A percentile compares a stretch with the other conserved stretches of the same genome.
Conservation (phyloP, 2,797 vertebrate species). For the Tachyglossus aculeatus region DNA sequence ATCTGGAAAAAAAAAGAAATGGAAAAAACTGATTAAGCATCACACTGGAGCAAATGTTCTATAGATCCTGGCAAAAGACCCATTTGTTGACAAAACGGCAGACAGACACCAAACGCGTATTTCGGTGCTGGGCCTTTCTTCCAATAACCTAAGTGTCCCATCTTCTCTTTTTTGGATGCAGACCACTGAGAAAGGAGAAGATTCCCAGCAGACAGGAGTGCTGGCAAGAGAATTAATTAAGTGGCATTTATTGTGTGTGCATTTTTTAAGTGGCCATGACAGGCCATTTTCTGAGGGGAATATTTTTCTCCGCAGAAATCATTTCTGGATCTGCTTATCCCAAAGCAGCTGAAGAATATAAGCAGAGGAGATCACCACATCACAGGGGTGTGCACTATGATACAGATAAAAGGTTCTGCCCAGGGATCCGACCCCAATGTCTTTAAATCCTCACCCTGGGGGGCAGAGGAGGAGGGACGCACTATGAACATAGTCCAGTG, state of each 20-base stretch:
- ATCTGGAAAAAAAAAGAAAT: slow-evolving; percentile 2
- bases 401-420: no score
- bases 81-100: slow-evolving; percentile 1
- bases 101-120: neutral
- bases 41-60: neutral
- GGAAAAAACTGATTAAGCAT: slow-evolving; percentile 12
- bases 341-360: no score
- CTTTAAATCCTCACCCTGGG: no score
- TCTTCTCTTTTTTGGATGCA: neutral
- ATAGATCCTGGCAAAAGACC: neutral
- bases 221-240: neutral
- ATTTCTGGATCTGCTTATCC: no score
- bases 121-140: slow-evolving; percentile 1
- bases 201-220: neutral
- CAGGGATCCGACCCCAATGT: no score
- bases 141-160: neutral
- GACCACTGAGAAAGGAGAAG: neutral
- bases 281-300: no score
- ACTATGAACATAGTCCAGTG: no score
- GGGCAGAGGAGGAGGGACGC: no score
- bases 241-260: neutral
- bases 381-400: no score
- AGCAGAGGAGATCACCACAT: no score
- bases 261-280: no score
- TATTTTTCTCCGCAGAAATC: no score